These are phyloP conservation scores for Rotaria sp. DNA, from an alignment of 2,888 invertebrate genomes.

Conservation along the genomic window DNA sequence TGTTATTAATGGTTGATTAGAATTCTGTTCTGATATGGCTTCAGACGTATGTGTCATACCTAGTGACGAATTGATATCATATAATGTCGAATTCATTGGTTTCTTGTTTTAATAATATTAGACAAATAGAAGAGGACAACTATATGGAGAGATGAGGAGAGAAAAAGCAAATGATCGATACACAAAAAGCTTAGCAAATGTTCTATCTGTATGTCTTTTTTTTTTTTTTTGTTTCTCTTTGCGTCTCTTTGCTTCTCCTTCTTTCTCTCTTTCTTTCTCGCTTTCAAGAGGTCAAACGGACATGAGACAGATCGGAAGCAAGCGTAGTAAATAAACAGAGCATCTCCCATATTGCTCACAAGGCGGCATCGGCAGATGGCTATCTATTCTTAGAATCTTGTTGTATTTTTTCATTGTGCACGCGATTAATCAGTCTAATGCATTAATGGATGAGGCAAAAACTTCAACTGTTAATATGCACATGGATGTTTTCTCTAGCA, in stretches of 20 bases:
- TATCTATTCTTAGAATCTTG: background rate
- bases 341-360: background rate
- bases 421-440: background rate
- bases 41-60: background rate
- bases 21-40: background rate
- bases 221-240: background rate
- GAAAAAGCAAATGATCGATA: background rate
- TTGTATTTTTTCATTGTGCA: background rate
- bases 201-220: background rate
- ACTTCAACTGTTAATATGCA: background rate
- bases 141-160: background rate
- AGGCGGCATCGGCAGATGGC: background rate
- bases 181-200: background rate
- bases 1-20: background rate
- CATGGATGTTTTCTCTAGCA: background rate
- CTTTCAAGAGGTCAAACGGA: constrained; percentile 6
- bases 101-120: background rate
- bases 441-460: background rate
- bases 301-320: background rate
- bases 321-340: background rate
- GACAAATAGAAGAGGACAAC: background rate
- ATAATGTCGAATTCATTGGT: background rate
- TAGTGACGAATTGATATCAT: background rate
- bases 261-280: background rate
- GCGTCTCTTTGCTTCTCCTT: background rate